Evolutionary conservation across 1,140 invertebrate species (phyloP).

Genomic region (Plodia interpunctella): DNA sequence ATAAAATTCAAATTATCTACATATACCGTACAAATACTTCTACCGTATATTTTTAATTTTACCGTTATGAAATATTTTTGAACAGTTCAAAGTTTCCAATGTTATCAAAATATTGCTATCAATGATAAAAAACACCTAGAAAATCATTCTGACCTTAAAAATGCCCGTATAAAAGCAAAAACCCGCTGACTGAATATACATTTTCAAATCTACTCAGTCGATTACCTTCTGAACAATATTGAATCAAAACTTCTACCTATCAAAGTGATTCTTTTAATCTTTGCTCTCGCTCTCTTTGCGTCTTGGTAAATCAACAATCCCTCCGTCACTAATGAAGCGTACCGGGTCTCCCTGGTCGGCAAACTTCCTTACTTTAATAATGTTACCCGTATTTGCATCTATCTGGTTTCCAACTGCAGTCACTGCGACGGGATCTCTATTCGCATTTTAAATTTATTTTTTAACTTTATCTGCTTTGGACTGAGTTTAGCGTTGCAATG

Average conservation of each 20-base stretch:
- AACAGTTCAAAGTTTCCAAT: too few species aligned
- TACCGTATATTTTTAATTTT: too few species aligned
- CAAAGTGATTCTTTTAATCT: slow-evolving; percentile 11
- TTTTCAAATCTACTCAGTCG: slow-evolving; percentile 22
- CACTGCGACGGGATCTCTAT: background rate
- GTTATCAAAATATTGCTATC: too few species aligned
- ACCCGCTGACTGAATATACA: slow-evolving; percentile 11
- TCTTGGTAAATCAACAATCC: slow-evolving; percentile 21
- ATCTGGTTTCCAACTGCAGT: slow-evolving; percentile 13
- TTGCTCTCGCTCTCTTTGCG: background rate
- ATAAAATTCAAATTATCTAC: too few species aligned
- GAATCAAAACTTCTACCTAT: slow-evolving; percentile 11
- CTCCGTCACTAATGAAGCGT: slow-evolving; percentile 49
- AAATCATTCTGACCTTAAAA: too few species aligned
- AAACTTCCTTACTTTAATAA: slow-evolving; percentile 35
- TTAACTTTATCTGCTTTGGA: too few species aligned
- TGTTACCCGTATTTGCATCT: slow-evolving; percentile 41
- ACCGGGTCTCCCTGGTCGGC: slow-evolving; percentile 26
- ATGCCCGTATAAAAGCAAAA: too few species aligned
- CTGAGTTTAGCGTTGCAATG: background rate
- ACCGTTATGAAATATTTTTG: too few species aligned
- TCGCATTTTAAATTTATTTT: background rate
- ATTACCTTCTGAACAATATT: slow-evolving; percentile 22
- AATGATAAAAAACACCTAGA: too few species aligned
- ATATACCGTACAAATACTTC: too few species aligned